phyloP scores from a whole-genome alignment of 2,888 invertebrate species.

The Prosapia bicincta region DNA sequence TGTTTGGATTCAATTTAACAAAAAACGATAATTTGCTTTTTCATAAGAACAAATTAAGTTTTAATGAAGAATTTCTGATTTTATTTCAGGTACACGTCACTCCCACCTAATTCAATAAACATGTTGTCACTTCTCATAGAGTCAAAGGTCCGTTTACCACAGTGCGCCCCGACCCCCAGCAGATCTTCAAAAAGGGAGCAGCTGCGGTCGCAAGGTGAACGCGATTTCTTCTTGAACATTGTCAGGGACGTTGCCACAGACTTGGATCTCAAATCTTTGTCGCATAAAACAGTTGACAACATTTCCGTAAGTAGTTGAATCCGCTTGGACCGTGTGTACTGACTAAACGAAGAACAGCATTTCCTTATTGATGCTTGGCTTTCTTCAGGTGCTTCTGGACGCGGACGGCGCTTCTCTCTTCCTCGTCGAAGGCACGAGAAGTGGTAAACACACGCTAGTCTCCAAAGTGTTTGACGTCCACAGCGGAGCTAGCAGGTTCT shows the following conservation, averaged over 20 bases:
- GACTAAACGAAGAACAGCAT: too few relatives aligned
- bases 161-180: conserved; percentile 49
- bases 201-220: conserved; percentile 45
- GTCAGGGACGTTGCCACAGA: conserved; percentile 54
- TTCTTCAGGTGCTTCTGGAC: conserved; percentile 47
- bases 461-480: conserved; percentile 53
- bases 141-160: conserved; percentile 50
- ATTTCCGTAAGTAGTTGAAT: conserved; percentile 39
- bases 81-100: conserved; percentile 47
- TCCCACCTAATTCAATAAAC: conserved; percentile 51
- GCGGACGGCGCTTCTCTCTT: conserved; percentile 51
- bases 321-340: too few relatives aligned
- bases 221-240: conserved; percentile 52
- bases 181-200: conserved; percentile 47
- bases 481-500: conserved; percentile 47
- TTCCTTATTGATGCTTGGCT: too few relatives aligned
- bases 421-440: conserved; percentile 49
- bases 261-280: conserved; percentile 50
- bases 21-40: too few relatives aligned
- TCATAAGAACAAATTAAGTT: neutral
- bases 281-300: conserved; percentile 50
- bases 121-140: conserved; percentile 52
- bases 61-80: neutral
- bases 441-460: conserved; percentile 47
- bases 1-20: too few relatives aligned